Conservation (phyloP, 2,888 invertebrate genomes). For the Matsumyia berberina region DNA sequence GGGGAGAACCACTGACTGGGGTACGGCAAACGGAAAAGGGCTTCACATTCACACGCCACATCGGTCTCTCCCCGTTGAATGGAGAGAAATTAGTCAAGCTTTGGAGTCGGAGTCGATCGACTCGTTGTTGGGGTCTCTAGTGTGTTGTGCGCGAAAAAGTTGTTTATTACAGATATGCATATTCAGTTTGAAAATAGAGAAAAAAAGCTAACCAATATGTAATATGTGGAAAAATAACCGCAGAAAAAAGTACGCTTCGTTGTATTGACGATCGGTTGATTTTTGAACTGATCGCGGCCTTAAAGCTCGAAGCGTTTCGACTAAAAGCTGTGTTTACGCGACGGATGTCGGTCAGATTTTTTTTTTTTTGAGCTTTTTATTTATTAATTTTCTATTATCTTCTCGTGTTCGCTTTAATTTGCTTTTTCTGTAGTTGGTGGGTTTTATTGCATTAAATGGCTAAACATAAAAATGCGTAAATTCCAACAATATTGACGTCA, state of each 20-base stretch:
- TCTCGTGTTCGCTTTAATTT: constrained; percentile 17
- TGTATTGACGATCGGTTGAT: constrained; percentile 23
- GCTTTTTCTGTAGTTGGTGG: constrained; percentile 21
- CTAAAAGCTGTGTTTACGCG: constrained; percentile 12
- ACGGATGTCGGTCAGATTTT: constrained; percentile 8
- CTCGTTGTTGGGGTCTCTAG: constrained; percentile 42
- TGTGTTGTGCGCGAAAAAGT: constrained; percentile 44
- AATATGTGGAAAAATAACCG: constrained; percentile 2
- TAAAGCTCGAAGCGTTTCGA: not conserved
- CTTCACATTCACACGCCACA: constrained; percentile 53
- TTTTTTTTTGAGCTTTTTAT: constrained; percentile 42
- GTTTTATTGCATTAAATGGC: constrained; percentile 47
- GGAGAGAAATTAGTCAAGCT: constrained; percentile 72
- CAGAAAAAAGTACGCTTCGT: not conserved
- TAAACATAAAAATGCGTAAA: constrained; percentile 53
- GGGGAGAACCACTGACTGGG: constrained; percentile 23
- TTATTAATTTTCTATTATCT: constrained; percentile 56
- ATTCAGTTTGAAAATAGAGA: constrained; percentile 34
- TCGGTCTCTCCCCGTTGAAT: constrained; percentile 53
- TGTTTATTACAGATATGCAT: constrained; percentile 53
- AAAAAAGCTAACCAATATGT: not conserved
- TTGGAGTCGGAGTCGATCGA: constrained; percentile 68
- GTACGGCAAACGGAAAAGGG: constrained; percentile 52
- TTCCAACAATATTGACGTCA: constrained; percentile 66
- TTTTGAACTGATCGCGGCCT: constrained; percentile 23